Evolutionary conservation across 2,113 vertebrate genomes (phyloP), one percentile per base, ranked within the genome.

Genomic region (Laterallus jamaicensis): DNA sequence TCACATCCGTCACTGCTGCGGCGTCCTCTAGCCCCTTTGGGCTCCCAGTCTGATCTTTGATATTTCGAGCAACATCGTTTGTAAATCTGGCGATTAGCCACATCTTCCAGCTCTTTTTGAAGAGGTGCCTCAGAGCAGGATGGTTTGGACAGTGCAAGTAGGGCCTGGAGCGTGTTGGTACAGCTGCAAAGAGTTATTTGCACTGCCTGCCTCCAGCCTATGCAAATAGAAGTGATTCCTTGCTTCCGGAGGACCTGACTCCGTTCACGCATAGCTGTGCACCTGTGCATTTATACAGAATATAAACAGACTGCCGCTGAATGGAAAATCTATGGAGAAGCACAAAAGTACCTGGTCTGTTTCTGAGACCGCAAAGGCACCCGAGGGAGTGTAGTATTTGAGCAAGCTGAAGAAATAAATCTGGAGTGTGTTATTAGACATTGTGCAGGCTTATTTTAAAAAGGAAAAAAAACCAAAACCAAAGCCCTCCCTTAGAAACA

Each of bases 181-280:
- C 82, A 93, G 87, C 78, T 86, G 86, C 64, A 55, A 47, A 10
- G 52, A 75, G 62, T 94, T 95, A 84, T 86, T 89, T 94, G 86
- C 49, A 22, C 75, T 84, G 66, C 76, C 62, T 86, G 52, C n/a
- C 75, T 84, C 19, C 60, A 82, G 84, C 81, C 84, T 90, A 29
- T 63, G 77, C 66, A 90, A 94, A 90, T 82, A 91, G 69, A 76
- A 88, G 19, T 0, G 6, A 83, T 79, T 88, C 82, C 49, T 93
- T 0, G 1, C 67, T 87, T 96, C 67, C 5, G 0, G 59, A 28
- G 0, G 14, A 54, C 56, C 83, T 69, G 73, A n/a, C 69, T 94
- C 83, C 17, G 32, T 70, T 87, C 44, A 64, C 50, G 71, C 35
- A 40, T 44, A 78, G 31, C 60, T 63, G 63, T 79, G 92, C 78